phyloP scores from a whole-genome alignment of 2,888 invertebrate genomes.

The Drosophila heteroneura region DNA sequence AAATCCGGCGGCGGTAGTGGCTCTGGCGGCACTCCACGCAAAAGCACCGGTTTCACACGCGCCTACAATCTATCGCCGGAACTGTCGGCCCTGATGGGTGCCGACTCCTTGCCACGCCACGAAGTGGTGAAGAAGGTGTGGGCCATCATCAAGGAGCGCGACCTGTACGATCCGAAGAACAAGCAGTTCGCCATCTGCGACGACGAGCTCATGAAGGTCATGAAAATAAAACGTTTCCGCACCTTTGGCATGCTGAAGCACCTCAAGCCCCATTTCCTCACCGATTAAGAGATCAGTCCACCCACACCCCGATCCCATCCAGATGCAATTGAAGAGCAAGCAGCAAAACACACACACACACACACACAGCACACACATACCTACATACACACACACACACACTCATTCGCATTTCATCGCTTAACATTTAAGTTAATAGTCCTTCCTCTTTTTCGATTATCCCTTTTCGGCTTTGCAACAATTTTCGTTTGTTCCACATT shows the following conservation, averaged over 20 bases:
- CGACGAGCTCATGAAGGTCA: conserved; percentile 94
- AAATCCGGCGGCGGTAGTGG: conserved; percentile 75
- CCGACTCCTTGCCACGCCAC: conserved; percentile 93
- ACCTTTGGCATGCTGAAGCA: conserved; percentile 99
- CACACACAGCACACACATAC: neutral
- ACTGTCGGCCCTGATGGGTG: conserved; percentile 92
- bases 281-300: conserved; percentile 62
- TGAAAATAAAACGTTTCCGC: conserved; percentile 96
- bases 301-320: conserved; percentile 39
- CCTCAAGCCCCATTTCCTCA: conserved; percentile 93
- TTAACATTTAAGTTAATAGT: conserved; percentile 52
- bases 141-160: conserved; percentile 95
- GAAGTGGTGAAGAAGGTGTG: conserved; percentile 96
- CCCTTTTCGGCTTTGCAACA: conserved; percentile 60
- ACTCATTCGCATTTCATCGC: conserved; percentile 31
- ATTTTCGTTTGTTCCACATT: conserved; percentile 52
- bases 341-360: conserved; percentile 25
- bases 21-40: conserved; percentile 84
- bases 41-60: conserved; percentile 93
- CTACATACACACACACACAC: conserved; percentile 10
- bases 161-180: conserved; percentile 96
- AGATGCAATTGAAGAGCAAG: conserved; percentile 62
- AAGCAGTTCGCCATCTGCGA: conserved; percentile 98
- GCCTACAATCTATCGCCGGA: conserved; percentile 94
- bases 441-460: conserved; percentile 10